These are phyloP conservation scores for Sisyra terminalis DNA, from an alignment of 2,888 invertebrate genomes.

Conservation along the genomic window DNA sequence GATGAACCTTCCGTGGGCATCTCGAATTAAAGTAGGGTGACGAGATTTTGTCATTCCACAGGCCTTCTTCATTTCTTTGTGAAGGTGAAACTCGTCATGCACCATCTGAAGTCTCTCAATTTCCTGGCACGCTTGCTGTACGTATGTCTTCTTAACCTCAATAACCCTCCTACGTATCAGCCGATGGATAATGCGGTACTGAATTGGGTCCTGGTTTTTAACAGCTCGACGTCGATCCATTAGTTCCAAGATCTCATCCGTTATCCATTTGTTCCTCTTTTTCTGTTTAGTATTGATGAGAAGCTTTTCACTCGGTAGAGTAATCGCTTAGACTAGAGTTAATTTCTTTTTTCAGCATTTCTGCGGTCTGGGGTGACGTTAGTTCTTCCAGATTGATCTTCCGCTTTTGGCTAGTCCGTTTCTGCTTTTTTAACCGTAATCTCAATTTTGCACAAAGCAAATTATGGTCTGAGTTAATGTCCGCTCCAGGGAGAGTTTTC, in stretches of 20 bases:
- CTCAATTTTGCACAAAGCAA: background rate
- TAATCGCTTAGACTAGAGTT: background rate
- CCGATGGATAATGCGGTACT: too few relatives aligned
- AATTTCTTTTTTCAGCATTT: background rate
- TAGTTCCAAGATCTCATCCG: background rate
- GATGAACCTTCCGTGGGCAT: too few relatives aligned
- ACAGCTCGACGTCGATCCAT: too few relatives aligned
- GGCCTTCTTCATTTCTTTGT: too few relatives aligned
- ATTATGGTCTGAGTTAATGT: background rate
- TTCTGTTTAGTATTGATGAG: background rate
- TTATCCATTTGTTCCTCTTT: constrained; percentile 1
- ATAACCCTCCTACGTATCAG: too few relatives aligned
- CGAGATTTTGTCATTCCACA: too few relatives aligned
- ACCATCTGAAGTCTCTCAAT: too few relatives aligned
- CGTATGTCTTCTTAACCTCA: too few relatives aligned
- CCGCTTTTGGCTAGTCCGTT: background rate
- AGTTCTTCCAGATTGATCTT: background rate
- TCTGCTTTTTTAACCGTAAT: background rate
- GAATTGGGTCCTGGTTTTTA: too few relatives aligned
- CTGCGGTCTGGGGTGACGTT: background rate
- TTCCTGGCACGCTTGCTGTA: too few relatives aligned
- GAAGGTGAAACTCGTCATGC: too few relatives aligned
- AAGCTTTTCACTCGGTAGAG: background rate
- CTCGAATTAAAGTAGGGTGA: too few relatives aligned
- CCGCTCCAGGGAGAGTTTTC: background rate